Evolutionary conservation across 2,888 invertebrate genomes (phyloP).

Genomic region (Scaptodrosophila latifasciaeformis): DNA sequence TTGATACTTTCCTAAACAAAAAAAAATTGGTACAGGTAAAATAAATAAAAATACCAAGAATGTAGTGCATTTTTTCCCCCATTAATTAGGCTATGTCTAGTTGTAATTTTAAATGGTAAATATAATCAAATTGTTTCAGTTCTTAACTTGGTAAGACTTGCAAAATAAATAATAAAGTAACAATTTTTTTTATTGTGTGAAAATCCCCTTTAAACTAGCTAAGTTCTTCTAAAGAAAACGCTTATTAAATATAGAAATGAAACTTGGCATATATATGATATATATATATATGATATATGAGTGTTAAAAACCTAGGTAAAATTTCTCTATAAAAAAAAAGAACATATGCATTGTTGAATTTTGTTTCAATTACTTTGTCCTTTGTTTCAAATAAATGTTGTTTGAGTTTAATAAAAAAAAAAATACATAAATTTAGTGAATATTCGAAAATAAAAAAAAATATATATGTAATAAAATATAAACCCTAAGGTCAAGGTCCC

Average conservation of each 20-base stretch:
- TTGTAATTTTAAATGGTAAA: no score
- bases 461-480: slow-evolving; percentile 12
- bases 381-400: background rate
- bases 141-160: no score
- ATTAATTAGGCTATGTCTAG: no score
- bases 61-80: background rate
- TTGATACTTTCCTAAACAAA: slow-evolving; percentile 63
- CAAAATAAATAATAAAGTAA: no score
- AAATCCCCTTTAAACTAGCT: slow-evolving; percentile 26
- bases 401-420: background rate
- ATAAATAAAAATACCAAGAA: background rate
- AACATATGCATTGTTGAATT: background rate
- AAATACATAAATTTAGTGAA: no score
- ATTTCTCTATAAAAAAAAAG: background rate
- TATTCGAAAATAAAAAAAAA: background rate
- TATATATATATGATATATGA: background rate
- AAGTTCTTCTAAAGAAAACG: slow-evolving; percentile 69
- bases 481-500: slow-evolving; percentile 42
- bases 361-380: no score
- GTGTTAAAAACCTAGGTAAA: background rate
- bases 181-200: no score
- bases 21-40: background rate
- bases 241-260: slow-evolving; percentile 59
- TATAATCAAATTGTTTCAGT: no score
- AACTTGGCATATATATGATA: slow-evolving; percentile 4